Evolutionary conservation across 2,113 vertebrate species (phyloP).

Genomic region (Heptranchias perlo): DNA sequence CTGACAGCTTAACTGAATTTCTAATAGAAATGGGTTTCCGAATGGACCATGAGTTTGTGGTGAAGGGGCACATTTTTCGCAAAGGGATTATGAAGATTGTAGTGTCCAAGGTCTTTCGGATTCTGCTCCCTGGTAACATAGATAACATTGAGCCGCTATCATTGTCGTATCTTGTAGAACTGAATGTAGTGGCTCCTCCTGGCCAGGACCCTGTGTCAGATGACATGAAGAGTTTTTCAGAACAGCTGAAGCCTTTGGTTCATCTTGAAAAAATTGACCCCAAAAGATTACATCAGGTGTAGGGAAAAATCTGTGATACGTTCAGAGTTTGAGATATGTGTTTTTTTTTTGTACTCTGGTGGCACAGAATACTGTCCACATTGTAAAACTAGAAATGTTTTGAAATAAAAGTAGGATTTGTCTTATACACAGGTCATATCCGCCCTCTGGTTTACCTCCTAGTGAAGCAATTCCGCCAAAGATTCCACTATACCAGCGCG

Average conservation of each 20-base stretch:
- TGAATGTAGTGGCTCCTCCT: slow-evolving; percentile 64
- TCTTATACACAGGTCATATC: background rate
- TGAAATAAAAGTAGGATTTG: background rate
- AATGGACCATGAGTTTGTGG: slow-evolving; percentile 95
- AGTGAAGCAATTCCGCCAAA: too few species aligned
- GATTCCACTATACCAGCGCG: too few species aligned
- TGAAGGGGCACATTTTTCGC: slow-evolving; percentile 87
- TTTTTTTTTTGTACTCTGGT: background rate
- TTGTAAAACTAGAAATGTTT: background rate
- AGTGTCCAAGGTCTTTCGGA: slow-evolving; percentile 87
- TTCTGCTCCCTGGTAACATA: slow-evolving; percentile 82
- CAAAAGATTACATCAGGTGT: slow-evolving; percentile 64
- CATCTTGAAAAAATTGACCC: slow-evolving; percentile 96
- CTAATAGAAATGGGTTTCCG: slow-evolving; percentile 96
- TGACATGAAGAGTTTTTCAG: slow-evolving; percentile 92
- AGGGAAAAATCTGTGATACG: too few species aligned
- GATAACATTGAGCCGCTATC: slow-evolving; percentile 88
- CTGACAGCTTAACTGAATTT: slow-evolving; percentile 86
- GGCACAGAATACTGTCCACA: too few species aligned
- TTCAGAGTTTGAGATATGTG: too few species aligned
- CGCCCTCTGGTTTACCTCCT: too few species aligned
- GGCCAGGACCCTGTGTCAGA: slow-evolving; percentile 76
- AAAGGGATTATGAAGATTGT: slow-evolving; percentile 89
- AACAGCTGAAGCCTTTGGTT: slow-evolving; percentile 90
- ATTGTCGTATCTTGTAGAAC: slow-evolving; percentile 76